Conservation (phyloP, 2,797 vertebrate genomes). For the Pogonophryne albipinna region DNA sequence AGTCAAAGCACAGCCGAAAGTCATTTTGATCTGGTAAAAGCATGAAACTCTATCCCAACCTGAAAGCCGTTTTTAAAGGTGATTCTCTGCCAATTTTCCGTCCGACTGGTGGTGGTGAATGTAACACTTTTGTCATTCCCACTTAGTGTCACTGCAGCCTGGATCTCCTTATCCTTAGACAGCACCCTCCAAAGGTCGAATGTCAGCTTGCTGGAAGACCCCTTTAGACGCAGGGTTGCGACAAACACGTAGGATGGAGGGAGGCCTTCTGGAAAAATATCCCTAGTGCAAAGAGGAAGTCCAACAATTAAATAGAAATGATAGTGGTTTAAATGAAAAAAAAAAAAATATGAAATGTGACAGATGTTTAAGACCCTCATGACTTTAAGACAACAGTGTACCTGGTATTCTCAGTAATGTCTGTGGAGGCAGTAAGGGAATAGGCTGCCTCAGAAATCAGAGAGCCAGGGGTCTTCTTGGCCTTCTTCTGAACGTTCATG, state of each 20-base stretch:
- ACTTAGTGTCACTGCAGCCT: constrained; percentile 83
- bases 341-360: neutral
- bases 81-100: constrained; percentile 72
- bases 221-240: constrained; percentile 84
- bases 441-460: constrained; percentile 82
- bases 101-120: constrained; percentile 80
- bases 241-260: constrained; percentile 89
- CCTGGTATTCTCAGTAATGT: constrained; percentile 87
- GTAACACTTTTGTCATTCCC: constrained; percentile 76
- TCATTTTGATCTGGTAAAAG: neutral
- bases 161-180: constrained; percentile 81
- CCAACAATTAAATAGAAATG: neutral
- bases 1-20: neutral
- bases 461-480: constrained; percentile 82
- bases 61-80: constrained; percentile 75
- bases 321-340: neutral
- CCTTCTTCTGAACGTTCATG: constrained; percentile 85
- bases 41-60: constrained; percentile 60
- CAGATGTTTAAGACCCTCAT: neutral
- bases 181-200: constrained; percentile 87
- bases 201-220: constrained; percentile 57
- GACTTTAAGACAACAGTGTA: constrained; percentile 18
- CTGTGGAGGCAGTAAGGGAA: constrained; percentile 66
- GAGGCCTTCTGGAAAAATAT: constrained; percentile 89
- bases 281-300: constrained; percentile 66